phyloP scores from a whole-genome alignment of 2,888 invertebrate genomes.

The Antitype chi region DNA sequence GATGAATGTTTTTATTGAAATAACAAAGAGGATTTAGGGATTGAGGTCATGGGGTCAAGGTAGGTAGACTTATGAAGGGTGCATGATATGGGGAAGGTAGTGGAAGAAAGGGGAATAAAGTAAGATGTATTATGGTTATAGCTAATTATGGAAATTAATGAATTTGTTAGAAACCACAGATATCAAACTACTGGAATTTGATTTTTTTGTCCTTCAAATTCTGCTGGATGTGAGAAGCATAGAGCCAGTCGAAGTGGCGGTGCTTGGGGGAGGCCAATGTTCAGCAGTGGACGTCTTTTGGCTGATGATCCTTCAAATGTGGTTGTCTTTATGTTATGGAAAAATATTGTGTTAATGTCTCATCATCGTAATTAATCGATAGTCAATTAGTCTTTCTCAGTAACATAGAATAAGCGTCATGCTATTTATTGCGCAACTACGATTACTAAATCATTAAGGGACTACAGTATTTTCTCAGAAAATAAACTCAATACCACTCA shows the following conservation, averaged over 20 bases:
- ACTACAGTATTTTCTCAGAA: neutral
- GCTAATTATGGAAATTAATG: neutral
- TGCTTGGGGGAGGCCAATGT: too few species aligned
- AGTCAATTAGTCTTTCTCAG: neutral
- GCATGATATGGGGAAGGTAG: neutral
- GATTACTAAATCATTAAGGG: neutral
- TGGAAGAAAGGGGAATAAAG: neutral
- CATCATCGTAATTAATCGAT: neutral
- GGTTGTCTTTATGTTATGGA: neutral
- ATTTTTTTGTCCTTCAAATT: neutral
- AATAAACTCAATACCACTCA: neutral
- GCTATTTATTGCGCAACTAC: neutral
- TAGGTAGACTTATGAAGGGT: neutral
- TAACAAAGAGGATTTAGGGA: conserved; percentile 36
- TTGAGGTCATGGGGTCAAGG: conserved; percentile 51
- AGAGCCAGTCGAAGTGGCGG: too few species aligned
- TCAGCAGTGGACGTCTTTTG: too few species aligned
- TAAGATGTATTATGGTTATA: neutral
- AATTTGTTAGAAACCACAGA: neutral
- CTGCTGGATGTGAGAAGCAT: too few species aligned
- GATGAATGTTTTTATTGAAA: conserved; percentile 53
- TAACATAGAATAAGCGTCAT: neutral
- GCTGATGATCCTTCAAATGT: too few species aligned
- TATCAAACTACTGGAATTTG: neutral
- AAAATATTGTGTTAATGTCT: neutral